Evolutionary conservation across 2,113 vertebrate genomes (phyloP).

Genomic region (Grallaria varia): DNA sequence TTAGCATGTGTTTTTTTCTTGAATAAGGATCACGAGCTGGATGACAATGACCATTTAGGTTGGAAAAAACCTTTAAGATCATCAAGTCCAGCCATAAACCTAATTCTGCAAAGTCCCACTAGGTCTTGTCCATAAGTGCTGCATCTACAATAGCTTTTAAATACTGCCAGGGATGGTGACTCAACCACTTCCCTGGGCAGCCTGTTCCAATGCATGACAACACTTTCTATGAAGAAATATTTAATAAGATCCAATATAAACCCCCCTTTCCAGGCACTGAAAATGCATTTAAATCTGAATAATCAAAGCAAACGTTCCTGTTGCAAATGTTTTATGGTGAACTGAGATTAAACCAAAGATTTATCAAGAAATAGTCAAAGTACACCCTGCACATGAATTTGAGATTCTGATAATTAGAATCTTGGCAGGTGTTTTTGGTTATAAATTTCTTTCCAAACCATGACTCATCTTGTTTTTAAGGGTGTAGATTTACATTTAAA

Average conservation of each 20-base stretch:
- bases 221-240: background rate
- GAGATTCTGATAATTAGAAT: background rate
- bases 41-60: background rate
- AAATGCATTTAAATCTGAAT: background rate
- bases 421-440: background rate
- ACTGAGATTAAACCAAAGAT: background rate
- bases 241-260: background rate
- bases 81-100: background rate
- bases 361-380: background rate
- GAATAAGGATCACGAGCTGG: background rate
- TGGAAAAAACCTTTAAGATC: background rate
- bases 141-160: background rate
- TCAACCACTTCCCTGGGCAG: background rate
- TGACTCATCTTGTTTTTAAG: background rate
- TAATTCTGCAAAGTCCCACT: background rate
- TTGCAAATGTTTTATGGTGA: background rate
- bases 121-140: background rate
- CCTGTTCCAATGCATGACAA: background rate
- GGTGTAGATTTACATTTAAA: background rate
- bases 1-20: background rate
- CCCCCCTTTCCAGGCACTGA: background rate
- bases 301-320: background rate
- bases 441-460: background rate
- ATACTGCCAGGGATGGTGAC: background rate
- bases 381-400: background rate